Base-by-base conservation (phyloP, 92 coral and sea anemone genomes). In the Pocillopora grandis region DNA sequence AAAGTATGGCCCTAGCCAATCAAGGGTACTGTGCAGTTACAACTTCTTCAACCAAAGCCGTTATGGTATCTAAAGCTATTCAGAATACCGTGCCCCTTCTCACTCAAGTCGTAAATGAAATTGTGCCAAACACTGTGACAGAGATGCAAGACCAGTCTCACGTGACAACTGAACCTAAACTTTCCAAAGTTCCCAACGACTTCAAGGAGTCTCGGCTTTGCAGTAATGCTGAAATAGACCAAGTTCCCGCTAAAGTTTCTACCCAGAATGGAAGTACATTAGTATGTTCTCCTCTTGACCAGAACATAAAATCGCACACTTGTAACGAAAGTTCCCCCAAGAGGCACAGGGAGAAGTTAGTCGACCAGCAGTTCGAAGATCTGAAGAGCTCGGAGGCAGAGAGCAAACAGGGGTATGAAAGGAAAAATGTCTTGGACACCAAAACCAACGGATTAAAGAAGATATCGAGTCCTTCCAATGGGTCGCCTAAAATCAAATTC, bases 21-120 rank as follows among this genome's bases (percentile, higher is more conserved):
- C 20, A 20, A 63, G 10, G 10, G 15, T 49, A 13, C 1, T 65
- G 60, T 36, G 15, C 72, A 65, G 61, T 52, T 63, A 17, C 9
- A 58, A n/a, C 58, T 42, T 9, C 27, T 4, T 72, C 67, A 1
- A 56, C 42, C 18, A 48, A 23, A 1, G 72, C 23, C 60, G 10
- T 2, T 63, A 42, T 42, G 52, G 52, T 42, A 42, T 42, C 52
- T 42, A 42, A 42, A 7, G 2, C 31, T 8, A 66, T 56, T 21
- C n/a, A 37, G 14, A 78, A 20, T 65, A 60, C 71, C 49, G 60
- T 78, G 10, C 20, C 82, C 18, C n/a, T 78, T 10, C 82, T 78
- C 66, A 19, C 48, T 21, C 58, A 78, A 12, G 61, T 78, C 14
- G 17, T 78, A 18, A 15, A 78, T 0, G 59, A 78, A 65, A 63